A percentile compares a stretch with the other conserved stretches of the same genome.
These are phyloP conservation scores for Poecilus cupreus DNA, from an alignment of 2,888 invertebrate genomes.

Conservation along the genomic window DNA sequence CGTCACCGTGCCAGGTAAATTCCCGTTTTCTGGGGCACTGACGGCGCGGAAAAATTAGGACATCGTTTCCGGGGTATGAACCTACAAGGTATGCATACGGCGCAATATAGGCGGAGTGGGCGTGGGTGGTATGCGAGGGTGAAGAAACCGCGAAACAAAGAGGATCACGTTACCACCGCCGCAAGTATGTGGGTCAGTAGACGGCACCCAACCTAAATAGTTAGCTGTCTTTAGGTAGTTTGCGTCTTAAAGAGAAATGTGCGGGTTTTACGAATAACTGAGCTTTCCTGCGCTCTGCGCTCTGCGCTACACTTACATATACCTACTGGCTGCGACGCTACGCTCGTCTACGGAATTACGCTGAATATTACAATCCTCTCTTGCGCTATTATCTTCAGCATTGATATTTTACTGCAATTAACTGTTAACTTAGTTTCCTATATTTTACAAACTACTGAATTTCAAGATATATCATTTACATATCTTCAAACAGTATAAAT, in stretches of 20 bases:
- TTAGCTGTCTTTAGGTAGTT: conserved; percentile 34
- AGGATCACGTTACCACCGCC: conserved; percentile 27
- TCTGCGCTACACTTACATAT: neutral
- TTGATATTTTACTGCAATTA: no score
- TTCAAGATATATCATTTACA: no score
- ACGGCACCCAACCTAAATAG: conserved; percentile 25
- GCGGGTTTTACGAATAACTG: neutral
- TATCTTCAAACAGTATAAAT: no score
- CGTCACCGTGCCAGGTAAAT: conserved; percentile 43
- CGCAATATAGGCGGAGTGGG: conserved; percentile 11
- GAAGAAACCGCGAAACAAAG: conserved; percentile 47
- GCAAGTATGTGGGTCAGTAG: conserved; percentile 42
- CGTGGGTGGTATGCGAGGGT: neutral
- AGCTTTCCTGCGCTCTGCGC: no score
- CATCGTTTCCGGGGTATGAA: neutral
- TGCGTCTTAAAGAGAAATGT: conserved; percentile 14
- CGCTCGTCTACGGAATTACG: neutral
- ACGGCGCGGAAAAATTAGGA: conserved; percentile 42
- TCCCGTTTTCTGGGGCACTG: conserved; percentile 38
- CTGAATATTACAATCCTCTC: neutral
- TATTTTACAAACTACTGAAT: no score
- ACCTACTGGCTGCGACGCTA: neutral
- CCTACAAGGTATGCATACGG: conserved; percentile 22
- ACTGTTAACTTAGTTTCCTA: no score
- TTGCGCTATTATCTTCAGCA: neutral